Base-by-base conservation (phyloP, 2,888 invertebrate genomes). In the Yponomeuta cagnagella region DNA sequence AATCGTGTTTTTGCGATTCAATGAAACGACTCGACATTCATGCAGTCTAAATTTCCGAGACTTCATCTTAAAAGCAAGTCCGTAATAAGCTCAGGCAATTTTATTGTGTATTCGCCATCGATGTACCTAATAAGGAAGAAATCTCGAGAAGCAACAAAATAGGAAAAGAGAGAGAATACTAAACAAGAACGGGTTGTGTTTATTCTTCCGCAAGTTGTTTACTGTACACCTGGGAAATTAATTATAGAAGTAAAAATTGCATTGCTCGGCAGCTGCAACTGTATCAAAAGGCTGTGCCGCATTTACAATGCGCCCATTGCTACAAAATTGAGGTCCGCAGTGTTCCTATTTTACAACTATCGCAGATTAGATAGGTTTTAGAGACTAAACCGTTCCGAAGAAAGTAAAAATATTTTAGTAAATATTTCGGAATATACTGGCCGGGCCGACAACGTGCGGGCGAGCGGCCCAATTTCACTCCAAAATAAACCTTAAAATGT, bases 191-290 rank as follows among this genome's bases (percentile, higher is more conserved):
- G 63, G 48, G 58, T 58, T 63, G 69, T 64, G 70, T 68, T 72
- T 69, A 69, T 71, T 64, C 71, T 71, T 70, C 71, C 52, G 15
- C 52, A 58, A 68, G 72, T 72, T 73, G 72, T 74, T 74, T 73
- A 74, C 71, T 69, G 71, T 63, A 67, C 74, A 73, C 74, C 72
- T 74, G 74, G 74, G 74, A 73, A 74, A 74, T 74, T 74, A 73
- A 73, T 74, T 74, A 74, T 71, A 72, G 64, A 73, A 72, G 52
- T 72, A 74, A 74, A 73, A 74, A 73, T 70, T 71, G 71, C 70
- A 70, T 71, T 72, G 63, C 71, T 31, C 71, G 33, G 68, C 48
- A 69, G 15, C 43, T 52, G 69, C 52, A 58, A 15, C 52, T 15
- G 52, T 58, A 15, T 58, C 52, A 58, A 58, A 58, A 58, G 52